Evolutionary conservation across 1,140 invertebrate species (phyloP), one percentile per base, ranked within the genome.

Genomic region (Ostrea edulis): DNA sequence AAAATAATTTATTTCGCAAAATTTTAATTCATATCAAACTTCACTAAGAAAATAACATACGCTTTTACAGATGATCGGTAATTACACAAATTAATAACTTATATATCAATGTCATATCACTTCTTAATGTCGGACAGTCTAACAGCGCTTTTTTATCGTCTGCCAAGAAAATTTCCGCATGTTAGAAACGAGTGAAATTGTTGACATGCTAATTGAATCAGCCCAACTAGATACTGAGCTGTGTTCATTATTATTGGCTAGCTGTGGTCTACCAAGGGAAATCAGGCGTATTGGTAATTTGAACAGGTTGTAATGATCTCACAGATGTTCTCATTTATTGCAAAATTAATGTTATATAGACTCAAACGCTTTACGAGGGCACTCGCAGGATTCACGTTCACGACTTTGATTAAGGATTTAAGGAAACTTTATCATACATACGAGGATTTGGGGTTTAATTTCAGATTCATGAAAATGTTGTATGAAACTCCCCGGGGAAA

Each of bases 201-300:
- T 77, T 77, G 68, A 77, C 68, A 77, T 77, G 68, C 25, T 77
- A 77, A 77, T 77, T 77, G 25, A 77, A 77, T 77, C 29, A 5
- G 29, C 11, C 11, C 8, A 25, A 44, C 25, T 0, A 14, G 25
- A 25, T 77, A 35, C 29, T 35, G 22, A 12, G 9, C 12, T 77
- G 25, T 77, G 29, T 22, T 77, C 14, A 25, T 22, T 29, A 29
- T 77, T 77, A 29, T 29, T 25, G 25, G 29, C 22, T 29, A 77
- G 29, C 29, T 35, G 8, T 35, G 68, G 68, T 35, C 22, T 77
- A 77, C 68, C 68, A 77, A 29, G 68, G 68, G 68, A 77, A 77
- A 77, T 77, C 68, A 77, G 14, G 12, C 14, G 68, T 77, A 77
- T 29, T 77, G 68, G 68, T 35, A 77, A 77, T 77, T 29, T 29